These are phyloP conservation scores for Nymphalis c-album DNA, from an alignment of 2,888 invertebrate species.

Conservation along the genomic window DNA sequence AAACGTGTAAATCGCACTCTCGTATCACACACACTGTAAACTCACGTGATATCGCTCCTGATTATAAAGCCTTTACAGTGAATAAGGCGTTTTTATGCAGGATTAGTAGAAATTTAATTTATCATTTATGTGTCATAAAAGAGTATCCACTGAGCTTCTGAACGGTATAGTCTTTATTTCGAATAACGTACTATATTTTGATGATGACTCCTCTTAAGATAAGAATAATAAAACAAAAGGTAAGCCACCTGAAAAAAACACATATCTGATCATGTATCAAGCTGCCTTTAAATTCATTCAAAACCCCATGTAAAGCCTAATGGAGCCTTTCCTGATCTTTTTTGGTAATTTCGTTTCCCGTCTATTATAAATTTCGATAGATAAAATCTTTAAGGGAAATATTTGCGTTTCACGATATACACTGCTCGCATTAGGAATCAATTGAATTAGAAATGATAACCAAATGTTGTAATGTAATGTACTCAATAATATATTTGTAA, in stretches of 20 bases:
- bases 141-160: no score
- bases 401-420: neutral
- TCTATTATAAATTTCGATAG: neutral
- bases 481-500: neutral
- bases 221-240: no score
- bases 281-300: neutral
- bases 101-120: no score
- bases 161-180: no score
- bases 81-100: no score
- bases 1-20: no score
- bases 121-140: no score
- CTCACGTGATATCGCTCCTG: no score
- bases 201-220: no score
- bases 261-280: neutral
- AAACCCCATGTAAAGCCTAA: neutral
- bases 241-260: neutral
- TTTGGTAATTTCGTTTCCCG: neutral
- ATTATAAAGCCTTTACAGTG: no score
- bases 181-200: no score
- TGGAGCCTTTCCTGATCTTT: constrained; percentile 1
- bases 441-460: neutral
- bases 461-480: neutral
- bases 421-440: neutral
- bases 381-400: neutral
- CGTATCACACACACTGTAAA: no score